Evolutionary conservation across 1,140 invertebrate genomes (phyloP).

Genomic region (Aphis gossypii): DNA sequence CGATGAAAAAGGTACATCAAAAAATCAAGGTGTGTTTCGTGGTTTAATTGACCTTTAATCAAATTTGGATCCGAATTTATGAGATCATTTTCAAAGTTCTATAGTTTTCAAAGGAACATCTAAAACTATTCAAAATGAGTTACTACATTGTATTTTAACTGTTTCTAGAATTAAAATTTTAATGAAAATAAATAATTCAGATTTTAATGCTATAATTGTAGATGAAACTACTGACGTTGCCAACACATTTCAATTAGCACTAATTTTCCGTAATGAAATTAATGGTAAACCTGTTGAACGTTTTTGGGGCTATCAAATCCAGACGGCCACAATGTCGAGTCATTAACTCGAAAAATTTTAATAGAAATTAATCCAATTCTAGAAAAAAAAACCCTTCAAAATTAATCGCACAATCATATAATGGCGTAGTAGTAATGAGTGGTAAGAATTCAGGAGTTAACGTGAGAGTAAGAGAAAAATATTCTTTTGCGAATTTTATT

Average conservation of each 20-base stretch:
- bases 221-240: constrained; percentile 63
- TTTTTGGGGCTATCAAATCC: constrained; percentile 44
- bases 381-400: constrained; percentile 53
- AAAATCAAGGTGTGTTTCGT: constrained; percentile 59
- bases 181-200: constrained; percentile 27
- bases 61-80: constrained; percentile 61
- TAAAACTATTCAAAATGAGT: constrained; percentile 28
- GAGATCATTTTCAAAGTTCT: constrained; percentile 61
- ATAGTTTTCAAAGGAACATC: constrained; percentile 1
- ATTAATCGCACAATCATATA: constrained; percentile 40
- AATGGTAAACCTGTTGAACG: constrained; percentile 39
- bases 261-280: constrained; percentile 45
- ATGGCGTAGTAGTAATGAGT: constrained; percentile 53
- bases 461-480: constrained; percentile 60
- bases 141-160: constrained; percentile 37
- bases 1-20: constrained; percentile 61
- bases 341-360: constrained; percentile 31
- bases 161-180: not conserved
- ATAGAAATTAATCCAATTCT: constrained; percentile 18
- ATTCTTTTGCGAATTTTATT: constrained; percentile 62
- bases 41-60: constrained; percentile 59
- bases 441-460: constrained; percentile 61
- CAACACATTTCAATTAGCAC: constrained; percentile 59
- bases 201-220: constrained; percentile 59
- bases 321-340: not conserved